Conservation (phyloP, 2,113 vertebrate genomes). For the Amazona vittata region DNA sequence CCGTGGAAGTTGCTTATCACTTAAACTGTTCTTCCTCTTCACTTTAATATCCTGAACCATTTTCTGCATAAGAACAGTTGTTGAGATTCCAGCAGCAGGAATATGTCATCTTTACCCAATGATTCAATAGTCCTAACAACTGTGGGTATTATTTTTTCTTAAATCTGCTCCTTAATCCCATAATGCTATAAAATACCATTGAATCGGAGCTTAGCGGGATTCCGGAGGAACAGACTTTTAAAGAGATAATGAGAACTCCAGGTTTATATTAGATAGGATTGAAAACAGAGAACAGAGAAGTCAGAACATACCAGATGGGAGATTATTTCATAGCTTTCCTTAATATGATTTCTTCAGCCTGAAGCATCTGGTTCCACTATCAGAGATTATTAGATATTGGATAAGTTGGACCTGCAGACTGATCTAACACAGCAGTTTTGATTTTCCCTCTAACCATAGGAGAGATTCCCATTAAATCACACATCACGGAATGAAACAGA, state of each 20-base stretch:
- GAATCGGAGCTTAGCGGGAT: slow-evolving; percentile 46
- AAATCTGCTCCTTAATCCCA: slow-evolving; percentile 59
- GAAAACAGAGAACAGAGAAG: neutral
- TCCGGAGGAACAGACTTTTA: slow-evolving; percentile 42
- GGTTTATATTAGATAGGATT: neutral
- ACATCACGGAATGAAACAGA: neutral
- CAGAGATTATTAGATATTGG: neutral
- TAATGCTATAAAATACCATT: slow-evolving; percentile 51
- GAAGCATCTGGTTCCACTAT: slow-evolving; percentile 32
- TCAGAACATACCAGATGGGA: neutral
- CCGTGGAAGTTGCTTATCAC: neutral
- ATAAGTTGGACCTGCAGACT: neutral
- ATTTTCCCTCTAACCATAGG: neutral
- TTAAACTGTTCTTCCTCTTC: neutral
- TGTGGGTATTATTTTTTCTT: slow-evolving; percentile 52
- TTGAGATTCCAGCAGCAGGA: neutral
- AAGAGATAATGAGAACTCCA: slow-evolving; percentile 52
- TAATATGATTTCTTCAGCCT: slow-evolving; percentile 46
- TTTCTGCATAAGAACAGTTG: neutral
- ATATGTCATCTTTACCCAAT: slow-evolving; percentile 7
- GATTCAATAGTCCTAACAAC: slow-evolving; percentile 27
- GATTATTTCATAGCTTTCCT: slow-evolving; percentile 47
- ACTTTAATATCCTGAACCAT: neutral
- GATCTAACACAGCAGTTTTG: slow-evolving; percentile 1
- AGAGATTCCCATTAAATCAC: neutral